A percentile compares a stretch with the other conserved stretches of the same genome.
These are phyloP conservation scores for Ganaspis sp. DNA, from an alignment of 1,140 invertebrate genomes.

Conservation along the genomic window DNA sequence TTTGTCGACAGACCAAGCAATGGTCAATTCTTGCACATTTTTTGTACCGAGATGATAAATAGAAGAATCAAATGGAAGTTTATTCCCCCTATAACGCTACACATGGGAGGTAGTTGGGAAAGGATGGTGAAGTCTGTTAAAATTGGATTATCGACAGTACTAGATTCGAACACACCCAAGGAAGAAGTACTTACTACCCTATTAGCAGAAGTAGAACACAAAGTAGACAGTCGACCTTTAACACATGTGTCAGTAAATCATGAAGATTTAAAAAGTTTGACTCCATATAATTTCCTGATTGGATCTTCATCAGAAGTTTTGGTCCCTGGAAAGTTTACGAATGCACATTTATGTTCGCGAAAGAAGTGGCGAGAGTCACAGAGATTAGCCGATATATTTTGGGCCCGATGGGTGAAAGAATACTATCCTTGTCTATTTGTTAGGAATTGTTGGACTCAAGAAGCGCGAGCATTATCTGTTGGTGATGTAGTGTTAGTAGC, in stretches of 20 bases:
- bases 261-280: constrained; percentile 40
- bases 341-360: too few relatives aligned
- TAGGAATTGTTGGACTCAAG: constrained; percentile 16
- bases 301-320: constrained; percentile 30
- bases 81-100: too few relatives aligned
- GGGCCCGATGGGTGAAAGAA: too few relatives aligned
- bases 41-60: not conserved
- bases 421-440: not conserved
- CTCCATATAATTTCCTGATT: constrained; percentile 63
- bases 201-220: constrained; percentile 28
- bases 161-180: not conserved
- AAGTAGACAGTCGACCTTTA: constrained; percentile 52
- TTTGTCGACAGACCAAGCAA: too few relatives aligned
- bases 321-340: too few relatives aligned
- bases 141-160: not conserved
- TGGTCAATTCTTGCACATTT: too few relatives aligned
- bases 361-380: too few relatives aligned
- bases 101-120: too few relatives aligned
- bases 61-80: too few relatives aligned
- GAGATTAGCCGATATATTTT: too few relatives aligned
- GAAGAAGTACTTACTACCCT: constrained; percentile 36
- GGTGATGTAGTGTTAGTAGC: constrained; percentile 18
- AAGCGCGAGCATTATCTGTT: not conserved
- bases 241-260: constrained; percentile 43
- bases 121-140: too few relatives aligned